Percentiles rank a stretch among this genome's conserved stretches.
Evolutionary conservation across 1,140 invertebrate genomes (phyloP).

Genomic region (Papilio polytes): DNA sequence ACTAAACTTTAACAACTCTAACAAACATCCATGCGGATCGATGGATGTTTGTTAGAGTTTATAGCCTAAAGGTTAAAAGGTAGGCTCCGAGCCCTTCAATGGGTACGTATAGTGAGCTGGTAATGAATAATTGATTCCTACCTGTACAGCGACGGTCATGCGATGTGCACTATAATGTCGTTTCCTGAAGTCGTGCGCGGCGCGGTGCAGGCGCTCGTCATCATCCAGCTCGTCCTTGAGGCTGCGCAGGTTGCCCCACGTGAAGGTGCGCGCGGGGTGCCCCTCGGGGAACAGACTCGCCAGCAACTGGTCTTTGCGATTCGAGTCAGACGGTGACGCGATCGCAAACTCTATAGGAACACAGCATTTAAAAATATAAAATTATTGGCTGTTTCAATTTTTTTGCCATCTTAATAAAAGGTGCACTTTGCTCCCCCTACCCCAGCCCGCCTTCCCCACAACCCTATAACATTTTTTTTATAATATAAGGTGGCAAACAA

Average conservation of each 20-base stretch:
- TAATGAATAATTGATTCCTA: slow-evolving; percentile 47
- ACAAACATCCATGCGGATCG: too few relatives aligned
- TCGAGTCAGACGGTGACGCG: slow-evolving; percentile 87
- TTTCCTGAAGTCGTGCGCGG: slow-evolving; percentile 91
- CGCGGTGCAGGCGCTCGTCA: slow-evolving; percentile 86
- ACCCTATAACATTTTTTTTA: too few relatives aligned
- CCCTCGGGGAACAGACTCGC: slow-evolving; percentile 86
- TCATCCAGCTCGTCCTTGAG: slow-evolving; percentile 87
- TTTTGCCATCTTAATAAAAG: too few relatives aligned
- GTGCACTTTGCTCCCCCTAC: too few relatives aligned
- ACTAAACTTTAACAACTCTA: too few relatives aligned
- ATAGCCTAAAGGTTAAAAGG: too few relatives aligned
- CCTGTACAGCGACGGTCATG: slow-evolving; percentile 94
- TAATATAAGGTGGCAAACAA: too few relatives aligned
- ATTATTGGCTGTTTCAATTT: background rate
- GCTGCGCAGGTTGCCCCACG: slow-evolving; percentile 93
- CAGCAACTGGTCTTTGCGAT: slow-evolving; percentile 90
- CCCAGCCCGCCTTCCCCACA: too few relatives aligned
- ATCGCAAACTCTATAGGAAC: slow-evolving; percentile 89
- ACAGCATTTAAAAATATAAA: too few relatives aligned
- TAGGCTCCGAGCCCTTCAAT: too few relatives aligned
- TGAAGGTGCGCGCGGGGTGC: slow-evolving; percentile 91
- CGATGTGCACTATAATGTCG: slow-evolving; percentile 94
- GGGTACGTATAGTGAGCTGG: too few relatives aligned
- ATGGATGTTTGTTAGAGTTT: too few relatives aligned